Conservation (phyloP, 1,140 invertebrate genomes). For the Drosophila ogumai region DNA sequence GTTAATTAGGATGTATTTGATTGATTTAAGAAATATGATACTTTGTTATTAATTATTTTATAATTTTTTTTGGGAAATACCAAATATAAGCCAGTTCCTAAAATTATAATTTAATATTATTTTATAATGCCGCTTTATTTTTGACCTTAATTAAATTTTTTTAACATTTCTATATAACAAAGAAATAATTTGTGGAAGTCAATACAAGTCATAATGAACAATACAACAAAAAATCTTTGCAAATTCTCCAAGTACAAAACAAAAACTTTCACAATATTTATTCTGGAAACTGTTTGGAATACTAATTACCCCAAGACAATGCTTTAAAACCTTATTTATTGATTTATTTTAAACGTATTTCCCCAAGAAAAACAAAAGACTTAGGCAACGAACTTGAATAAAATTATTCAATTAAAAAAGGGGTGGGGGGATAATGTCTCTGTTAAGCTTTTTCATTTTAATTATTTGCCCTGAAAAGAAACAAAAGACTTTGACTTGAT, state of each 20-base stretch:
- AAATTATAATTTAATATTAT: background rate
- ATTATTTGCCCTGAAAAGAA: constrained; percentile 8
- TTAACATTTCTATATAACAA: background rate
- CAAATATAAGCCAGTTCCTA: background rate
- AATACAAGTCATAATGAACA: background rate
- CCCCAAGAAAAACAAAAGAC: constrained; percentile 53
- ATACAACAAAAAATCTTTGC: background rate
- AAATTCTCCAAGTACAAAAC: constrained; percentile 4
- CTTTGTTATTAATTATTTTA: background rate
- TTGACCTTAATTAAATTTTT: background rate
- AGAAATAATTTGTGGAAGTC: too few relatives aligned
- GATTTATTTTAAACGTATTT: constrained; percentile 9
- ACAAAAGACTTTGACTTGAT: constrained; percentile 28
- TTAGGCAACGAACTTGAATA: constrained; percentile 59
- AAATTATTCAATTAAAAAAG: constrained; percentile 27
- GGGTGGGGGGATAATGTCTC: background rate
- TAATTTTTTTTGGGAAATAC: background rate
- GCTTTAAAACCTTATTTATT: background rate
- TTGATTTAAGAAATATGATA: background rate
- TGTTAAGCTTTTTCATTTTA: background rate
- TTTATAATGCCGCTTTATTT: too few relatives aligned
- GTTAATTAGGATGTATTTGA: background rate
- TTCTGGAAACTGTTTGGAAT: background rate
- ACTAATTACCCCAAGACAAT: constrained; percentile 2
- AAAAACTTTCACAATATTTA: constrained; percentile 19